These are phyloP conservation scores for Drosophila kurseongensis DNA, from an alignment of 1,140 invertebrate genomes.

Conservation along the genomic window DNA sequence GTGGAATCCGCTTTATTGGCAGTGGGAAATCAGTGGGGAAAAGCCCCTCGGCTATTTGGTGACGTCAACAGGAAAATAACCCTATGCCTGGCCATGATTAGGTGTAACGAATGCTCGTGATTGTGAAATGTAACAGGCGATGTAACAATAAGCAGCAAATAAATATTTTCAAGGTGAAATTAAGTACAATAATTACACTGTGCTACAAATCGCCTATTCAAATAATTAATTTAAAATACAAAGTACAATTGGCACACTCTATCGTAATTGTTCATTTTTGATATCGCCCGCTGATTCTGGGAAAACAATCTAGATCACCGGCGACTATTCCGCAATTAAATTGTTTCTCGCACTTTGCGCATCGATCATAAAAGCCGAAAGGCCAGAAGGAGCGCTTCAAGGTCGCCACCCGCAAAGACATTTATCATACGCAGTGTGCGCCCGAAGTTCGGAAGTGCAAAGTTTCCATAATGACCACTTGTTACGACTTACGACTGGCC, in stretches of 20 bases:
- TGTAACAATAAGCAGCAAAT: neutral
- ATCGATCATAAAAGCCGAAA: slow-evolving; percentile 64
- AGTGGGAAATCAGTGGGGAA: slow-evolving; percentile 5
- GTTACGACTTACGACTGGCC: slow-evolving; percentile 47
- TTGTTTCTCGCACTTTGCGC: slow-evolving; percentile 51
- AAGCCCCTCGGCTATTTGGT: neutral
- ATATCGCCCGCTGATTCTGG: neutral
- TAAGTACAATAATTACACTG: too few relatives aligned
- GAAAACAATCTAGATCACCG: slow-evolving; percentile 9
- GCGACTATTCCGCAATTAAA: slow-evolving; percentile 66
- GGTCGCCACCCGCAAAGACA: slow-evolving; percentile 32
- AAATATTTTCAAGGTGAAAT: neutral
- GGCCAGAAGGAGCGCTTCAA: slow-evolving; percentile 22
- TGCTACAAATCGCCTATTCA: too few relatives aligned
- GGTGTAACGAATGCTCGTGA: neutral
- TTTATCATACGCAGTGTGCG: slow-evolving; percentile 64
- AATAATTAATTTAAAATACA: too few relatives aligned
- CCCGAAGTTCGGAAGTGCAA: slow-evolving; percentile 42
- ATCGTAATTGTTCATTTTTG: neutral
- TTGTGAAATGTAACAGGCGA: slow-evolving; percentile 8
- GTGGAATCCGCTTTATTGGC: slow-evolving; percentile 6
- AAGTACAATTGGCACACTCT: neutral
- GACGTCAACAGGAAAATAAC: slow-evolving; percentile 27
- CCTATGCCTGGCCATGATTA: neutral
- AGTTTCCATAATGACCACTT: slow-evolving; percentile 54